Conservation (phyloP, 2,113 vertebrate species). For the Saccopteryx leptura region DNA sequence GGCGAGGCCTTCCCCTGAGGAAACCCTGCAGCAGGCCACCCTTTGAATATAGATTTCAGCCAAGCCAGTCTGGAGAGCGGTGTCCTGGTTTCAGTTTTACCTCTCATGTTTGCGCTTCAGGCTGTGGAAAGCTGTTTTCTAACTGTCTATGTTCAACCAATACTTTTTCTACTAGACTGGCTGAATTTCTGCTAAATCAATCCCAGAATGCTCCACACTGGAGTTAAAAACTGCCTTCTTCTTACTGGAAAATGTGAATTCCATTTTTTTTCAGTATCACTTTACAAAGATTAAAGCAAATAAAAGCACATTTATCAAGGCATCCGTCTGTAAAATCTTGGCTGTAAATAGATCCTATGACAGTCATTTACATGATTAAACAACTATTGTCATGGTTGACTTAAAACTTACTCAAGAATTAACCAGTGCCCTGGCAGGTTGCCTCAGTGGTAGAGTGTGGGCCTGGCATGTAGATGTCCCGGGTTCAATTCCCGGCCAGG, state of each 20-base stretch:
- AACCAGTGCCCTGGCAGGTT: not conserved
- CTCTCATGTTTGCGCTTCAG: not conserved
- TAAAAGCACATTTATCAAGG: constrained; percentile 67
- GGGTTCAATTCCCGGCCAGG: no score
- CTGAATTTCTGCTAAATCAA: not conserved
- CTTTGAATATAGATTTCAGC: not conserved
- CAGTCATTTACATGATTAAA: constrained; percentile 3
- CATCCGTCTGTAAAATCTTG: constrained; percentile 10
- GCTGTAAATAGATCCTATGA: not conserved
- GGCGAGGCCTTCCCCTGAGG: not conserved
- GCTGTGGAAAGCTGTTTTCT: not conserved
- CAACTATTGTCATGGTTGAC: constrained; percentile 26
- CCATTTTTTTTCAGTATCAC: not conserved
- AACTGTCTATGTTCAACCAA: not conserved
- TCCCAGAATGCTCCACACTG: not conserved
- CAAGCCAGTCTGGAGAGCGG: not conserved
- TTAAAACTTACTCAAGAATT: constrained; percentile 47
- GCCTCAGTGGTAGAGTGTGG: no score
- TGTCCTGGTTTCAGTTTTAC: not conserved
- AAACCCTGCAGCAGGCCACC: not conserved
- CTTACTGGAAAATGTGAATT: constrained; percentile 27
- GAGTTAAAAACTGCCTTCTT: not conserved
- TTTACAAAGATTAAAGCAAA: constrained; percentile 55
- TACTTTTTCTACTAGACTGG: not conserved
- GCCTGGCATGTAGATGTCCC: no score